Conservation (phyloP, 1,140 invertebrate genomes). For the Platyscapa corneri region DNA sequence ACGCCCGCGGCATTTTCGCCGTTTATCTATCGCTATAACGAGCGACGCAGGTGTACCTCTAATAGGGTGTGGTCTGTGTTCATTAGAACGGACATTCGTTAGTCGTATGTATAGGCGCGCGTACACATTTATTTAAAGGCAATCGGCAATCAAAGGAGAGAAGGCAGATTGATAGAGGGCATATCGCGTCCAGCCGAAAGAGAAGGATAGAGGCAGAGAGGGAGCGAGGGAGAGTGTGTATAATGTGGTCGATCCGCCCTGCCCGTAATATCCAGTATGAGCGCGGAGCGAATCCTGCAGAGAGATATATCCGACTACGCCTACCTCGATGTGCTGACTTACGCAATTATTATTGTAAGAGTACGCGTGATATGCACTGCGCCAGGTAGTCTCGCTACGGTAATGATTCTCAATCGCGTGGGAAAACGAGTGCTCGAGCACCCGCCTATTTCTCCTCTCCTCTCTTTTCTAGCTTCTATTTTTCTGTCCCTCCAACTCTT, state of each 20-base stretch:
- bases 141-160: slow-evolving; percentile 4
- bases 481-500: slow-evolving; percentile 5
- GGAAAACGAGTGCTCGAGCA: slow-evolving; percentile 34
- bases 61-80: slow-evolving; percentile 67
- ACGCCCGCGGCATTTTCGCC: slow-evolving; percentile 58
- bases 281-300: slow-evolving; percentile 51
- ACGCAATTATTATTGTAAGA: slow-evolving; percentile 55
- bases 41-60: slow-evolving; percentile 64
- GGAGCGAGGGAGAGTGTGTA: slow-evolving; percentile 1
- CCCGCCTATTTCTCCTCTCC: neutral
- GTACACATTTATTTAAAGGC: slow-evolving; percentile 49
- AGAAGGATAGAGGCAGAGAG: neutral
- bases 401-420: slow-evolving; percentile 51
- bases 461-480: slow-evolving; percentile 1
- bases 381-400: neutral
- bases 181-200: slow-evolving; percentile 37
- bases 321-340: slow-evolving; percentile 45
- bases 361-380: slow-evolving; percentile 2
- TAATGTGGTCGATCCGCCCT: slow-evolving; percentile 17
- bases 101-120: slow-evolving; percentile 5
- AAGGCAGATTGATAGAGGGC: slow-evolving; percentile 37
- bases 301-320: slow-evolving; percentile 52
- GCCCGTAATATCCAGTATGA: slow-evolving; percentile 51
- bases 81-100: slow-evolving; percentile 63
- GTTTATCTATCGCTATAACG: slow-evolving; percentile 61